These are phyloP conservation scores for Scolopax bukidnonensis DNA, from an alignment of 2,797 vertebrate species.

Conservation along the genomic window DNA sequence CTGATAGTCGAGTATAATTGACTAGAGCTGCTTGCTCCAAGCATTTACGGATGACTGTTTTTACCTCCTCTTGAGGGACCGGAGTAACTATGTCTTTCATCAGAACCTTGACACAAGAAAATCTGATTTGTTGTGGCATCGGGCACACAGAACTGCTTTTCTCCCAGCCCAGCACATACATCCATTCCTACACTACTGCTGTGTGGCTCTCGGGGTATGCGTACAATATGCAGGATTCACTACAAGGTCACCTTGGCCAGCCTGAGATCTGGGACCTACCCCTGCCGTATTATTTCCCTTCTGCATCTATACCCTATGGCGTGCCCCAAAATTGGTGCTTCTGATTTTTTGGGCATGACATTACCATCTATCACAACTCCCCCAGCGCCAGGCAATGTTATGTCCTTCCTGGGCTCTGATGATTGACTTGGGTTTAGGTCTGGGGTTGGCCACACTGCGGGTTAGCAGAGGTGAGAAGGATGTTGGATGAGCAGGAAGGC, in stretches of 20 bases:
- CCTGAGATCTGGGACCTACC: neutral
- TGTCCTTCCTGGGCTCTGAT: neutral
- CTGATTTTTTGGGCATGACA: neutral
- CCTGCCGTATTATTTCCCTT: neutral
- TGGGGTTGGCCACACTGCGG: neutral
- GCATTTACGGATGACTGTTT: slow-evolving; percentile 95
- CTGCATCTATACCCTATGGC: neutral
- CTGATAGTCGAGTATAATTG: slow-evolving; percentile 97
- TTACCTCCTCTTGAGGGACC: slow-evolving; percentile 95
- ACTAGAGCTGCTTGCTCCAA: slow-evolving; percentile 96
- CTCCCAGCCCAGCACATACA: slow-evolving; percentile 44
- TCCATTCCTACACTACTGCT: neutral
- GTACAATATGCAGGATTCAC: neutral
- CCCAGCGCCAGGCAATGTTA: neutral
- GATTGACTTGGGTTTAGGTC: neutral
- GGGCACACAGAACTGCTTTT: slow-evolving; percentile 31
- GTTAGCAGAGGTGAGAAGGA: neutral
- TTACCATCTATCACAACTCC: neutral
- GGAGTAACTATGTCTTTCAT: slow-evolving; percentile 99
- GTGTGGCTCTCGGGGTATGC: neutral
- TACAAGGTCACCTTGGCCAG: slow-evolving; percentile 55
- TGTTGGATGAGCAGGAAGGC: neutral
- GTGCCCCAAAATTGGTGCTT: neutral
- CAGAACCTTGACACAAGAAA: slow-evolving; percentile 86
- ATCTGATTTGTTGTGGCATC: slow-evolving; percentile 71